Base-by-base conservation (phyloP, 2,797 vertebrate genomes). In the Anolis apletophallus region DNA sequence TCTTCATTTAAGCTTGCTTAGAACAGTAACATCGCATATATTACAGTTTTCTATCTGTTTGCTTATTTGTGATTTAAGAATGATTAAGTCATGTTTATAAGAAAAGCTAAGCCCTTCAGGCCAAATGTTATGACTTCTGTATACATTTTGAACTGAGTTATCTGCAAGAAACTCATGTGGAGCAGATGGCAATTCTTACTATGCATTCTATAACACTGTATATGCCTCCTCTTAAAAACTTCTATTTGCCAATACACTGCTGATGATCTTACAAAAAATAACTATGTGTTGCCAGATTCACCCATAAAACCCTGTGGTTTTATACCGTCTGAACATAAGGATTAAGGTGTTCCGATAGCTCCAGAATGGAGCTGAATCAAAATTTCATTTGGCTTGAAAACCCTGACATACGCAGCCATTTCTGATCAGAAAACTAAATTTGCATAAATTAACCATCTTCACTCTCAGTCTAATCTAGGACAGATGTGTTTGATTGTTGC, bases 1-100 rank as follows among this genome's bases (percentile, higher is more conserved):
- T 64, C 32, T 90, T 71, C 36, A 83, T 13, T 69, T 89, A 87
- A 92, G 89, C 59, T 80, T 87, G 78, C 80, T 88, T 91, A 64
- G 83, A 91, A 81, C 85, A 67, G 26, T 68, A 21, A 11, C 67
- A 34, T 40, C 54, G 8, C 8, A 32, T 79, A 36, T 17, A 36
- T 34, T 32, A 88, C 88, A 34, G 90, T 91, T 94, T 90, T 84
- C 90, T 94, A 94, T 94, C 89, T 86, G 46, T 91, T 87, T 83
- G 67, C 23, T 46, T 75, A 83, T 67, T 68, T 36, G 64, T 23
- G 89, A 89, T 71, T 67, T 91, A 84, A 91, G 81, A 32, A 91
- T 90, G 36, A 86, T 34, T 12, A 86, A 67, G 46, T 88, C 5
- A 78, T 29, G 52, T 84, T 86, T 90, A 71, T 55, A 87, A 85